These are phyloP conservation scores for Chaetogeoica ovagalla DNA, from an alignment of 2,888 invertebrate species.

Conservation along the genomic window DNA sequence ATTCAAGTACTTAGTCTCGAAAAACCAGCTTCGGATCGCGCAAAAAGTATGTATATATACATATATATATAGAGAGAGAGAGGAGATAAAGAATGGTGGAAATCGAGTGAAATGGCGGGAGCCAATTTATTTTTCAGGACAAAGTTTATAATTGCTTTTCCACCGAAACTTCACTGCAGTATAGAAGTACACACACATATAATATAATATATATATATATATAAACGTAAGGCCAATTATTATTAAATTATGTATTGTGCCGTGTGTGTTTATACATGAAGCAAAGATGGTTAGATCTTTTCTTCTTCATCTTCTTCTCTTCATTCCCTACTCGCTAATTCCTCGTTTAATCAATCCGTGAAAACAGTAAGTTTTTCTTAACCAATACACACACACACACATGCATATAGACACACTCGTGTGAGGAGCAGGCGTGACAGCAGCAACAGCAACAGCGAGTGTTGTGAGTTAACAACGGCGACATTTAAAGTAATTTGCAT, in stretches of 20 bases:
- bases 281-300: not conserved
- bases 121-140: slow-evolving; percentile 44
- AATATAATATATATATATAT: no score
- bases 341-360: slow-evolving; percentile 34
- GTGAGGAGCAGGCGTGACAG: slow-evolving; percentile 28
- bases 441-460: not conserved
- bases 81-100: not conserved
- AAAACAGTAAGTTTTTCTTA: slow-evolving; percentile 9
- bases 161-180: slow-evolving; percentile 31
- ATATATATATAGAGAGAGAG: no score
- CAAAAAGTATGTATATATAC: slow-evolving; percentile 23
- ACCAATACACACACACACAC: no score
- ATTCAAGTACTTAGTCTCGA: slow-evolving; percentile 22
- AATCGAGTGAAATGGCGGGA: slow-evolving; percentile 1
- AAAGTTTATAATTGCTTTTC: slow-evolving; percentile 51
- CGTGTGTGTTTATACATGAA: slow-evolving; percentile 1
- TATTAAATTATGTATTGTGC: slow-evolving; percentile 48
- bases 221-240: slow-evolving; percentile 4
- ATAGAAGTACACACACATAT: no score
- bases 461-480: slow-evolving; percentile 34
- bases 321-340: slow-evolving; percentile 38
- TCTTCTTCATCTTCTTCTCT: not conserved
- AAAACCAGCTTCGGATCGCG: slow-evolving; percentile 6
- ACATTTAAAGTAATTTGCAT: slow-evolving; percentile 52
- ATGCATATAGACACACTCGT: not conserved